phyloP scores from a whole-genome alignment of 2,888 invertebrate genomes.

The Phalera bucephala region DNA sequence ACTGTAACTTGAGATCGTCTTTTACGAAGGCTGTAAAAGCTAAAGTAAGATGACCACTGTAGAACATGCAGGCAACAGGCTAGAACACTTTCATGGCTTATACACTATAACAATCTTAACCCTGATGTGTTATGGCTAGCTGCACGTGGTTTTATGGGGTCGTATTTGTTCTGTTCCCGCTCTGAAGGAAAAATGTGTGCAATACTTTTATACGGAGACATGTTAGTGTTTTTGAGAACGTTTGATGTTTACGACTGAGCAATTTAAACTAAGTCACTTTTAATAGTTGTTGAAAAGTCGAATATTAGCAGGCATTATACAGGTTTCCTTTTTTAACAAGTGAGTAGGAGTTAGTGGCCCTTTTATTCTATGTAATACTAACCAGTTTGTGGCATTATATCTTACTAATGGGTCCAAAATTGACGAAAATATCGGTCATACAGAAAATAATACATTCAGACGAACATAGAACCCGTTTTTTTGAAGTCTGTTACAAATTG shows the following conservation, averaged over 20 bases:
- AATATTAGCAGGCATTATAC: too few relatives aligned
- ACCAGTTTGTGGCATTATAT: too few relatives aligned
- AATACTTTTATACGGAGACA: conserved; percentile 1
- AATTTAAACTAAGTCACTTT: background rate
- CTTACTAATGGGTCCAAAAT: too few relatives aligned
- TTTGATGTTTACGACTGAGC: background rate
- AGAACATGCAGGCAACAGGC: background rate
- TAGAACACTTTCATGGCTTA: conserved; percentile 1
- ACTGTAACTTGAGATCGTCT: too few relatives aligned
- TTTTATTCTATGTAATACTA: too few relatives aligned
- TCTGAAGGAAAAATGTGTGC: conserved; percentile 1
- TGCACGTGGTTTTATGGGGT: conserved; percentile 2
- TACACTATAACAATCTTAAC: conserved; percentile 1
- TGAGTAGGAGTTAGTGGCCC: too few relatives aligned
- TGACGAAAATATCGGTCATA: too few relatives aligned
- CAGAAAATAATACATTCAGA: too few relatives aligned
- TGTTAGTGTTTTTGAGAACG: conserved; percentile 1
- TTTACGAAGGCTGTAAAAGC: background rate
- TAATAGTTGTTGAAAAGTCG: too few relatives aligned
- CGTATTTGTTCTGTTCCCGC: conserved; percentile 2
- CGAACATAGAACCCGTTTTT: too few relatives aligned
- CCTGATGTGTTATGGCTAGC: background rate
- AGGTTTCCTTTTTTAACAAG: too few relatives aligned
- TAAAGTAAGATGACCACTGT: background rate
- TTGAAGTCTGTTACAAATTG: too few relatives aligned